phyloP scores from a whole-genome alignment of 2,888 invertebrate species.

The Coleophora flavipennella region DNA sequence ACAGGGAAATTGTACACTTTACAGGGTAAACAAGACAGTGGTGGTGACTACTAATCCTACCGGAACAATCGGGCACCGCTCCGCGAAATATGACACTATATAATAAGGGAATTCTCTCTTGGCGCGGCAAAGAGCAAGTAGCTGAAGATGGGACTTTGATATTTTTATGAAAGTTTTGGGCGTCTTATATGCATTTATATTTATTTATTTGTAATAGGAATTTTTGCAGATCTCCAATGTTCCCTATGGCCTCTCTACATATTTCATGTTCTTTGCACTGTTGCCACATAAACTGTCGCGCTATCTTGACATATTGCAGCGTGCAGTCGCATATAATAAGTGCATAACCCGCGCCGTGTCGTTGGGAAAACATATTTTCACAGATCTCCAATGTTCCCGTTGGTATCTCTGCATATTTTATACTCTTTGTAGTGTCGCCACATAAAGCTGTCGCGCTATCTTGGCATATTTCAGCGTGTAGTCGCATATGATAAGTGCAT shows the following conservation, averaged over 20 bases:
- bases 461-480: conserved; percentile 50
- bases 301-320: conserved; percentile 52
- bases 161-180: no score
- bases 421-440: conserved; percentile 23
- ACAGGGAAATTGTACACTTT: no score
- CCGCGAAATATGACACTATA: conserved; percentile 40
- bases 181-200: no score
- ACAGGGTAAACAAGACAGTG: not conserved
- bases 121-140: conserved; percentile 21
- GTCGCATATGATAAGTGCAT: conserved; percentile 55
- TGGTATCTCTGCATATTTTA: conserved; percentile 8
- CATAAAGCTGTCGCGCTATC: conserved; percentile 55
- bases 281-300: conserved; percentile 48
- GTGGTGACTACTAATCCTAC: conserved; percentile 22
- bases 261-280: conserved; percentile 16
- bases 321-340: conserved; percentile 53
- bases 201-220: conserved; percentile 5
- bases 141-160: not conserved
- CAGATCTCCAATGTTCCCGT: not conserved
- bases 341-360: conserved; percentile 31
- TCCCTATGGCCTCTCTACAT: conserved; percentile 8
- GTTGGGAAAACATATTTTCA: conserved; percentile 21
- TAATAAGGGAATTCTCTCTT: conserved; percentile 28
- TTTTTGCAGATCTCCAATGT: no score
- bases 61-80: conserved; percentile 29